These are phyloP conservation scores for Menura novaehollandiae DNA, from an alignment of 2,113 vertebrate species.

Conservation along the genomic window DNA sequence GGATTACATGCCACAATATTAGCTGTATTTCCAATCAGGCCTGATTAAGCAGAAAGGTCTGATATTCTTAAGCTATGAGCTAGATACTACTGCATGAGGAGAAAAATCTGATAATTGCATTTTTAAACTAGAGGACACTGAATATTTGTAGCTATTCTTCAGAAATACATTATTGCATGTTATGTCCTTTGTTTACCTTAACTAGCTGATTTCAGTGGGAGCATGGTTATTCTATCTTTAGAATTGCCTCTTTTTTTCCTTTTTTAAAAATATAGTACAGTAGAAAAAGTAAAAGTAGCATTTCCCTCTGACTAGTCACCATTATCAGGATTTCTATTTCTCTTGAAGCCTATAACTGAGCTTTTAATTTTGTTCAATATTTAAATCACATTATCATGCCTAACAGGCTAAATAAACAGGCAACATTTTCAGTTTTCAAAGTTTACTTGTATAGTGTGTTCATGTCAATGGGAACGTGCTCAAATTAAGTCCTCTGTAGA, in stretches of 20 bases:
- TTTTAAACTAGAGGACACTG: background rate
- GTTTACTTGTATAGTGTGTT: background rate
- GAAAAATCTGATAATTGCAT: background rate
- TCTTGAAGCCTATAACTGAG: background rate
- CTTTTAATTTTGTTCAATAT: background rate
- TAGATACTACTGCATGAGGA: background rate
- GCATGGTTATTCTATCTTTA: background rate
- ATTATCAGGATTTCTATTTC: background rate
- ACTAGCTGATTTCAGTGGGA: background rate
- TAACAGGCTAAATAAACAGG: background rate
- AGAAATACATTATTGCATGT: background rate
- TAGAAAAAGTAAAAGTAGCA: background rate
- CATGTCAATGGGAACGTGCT: background rate
- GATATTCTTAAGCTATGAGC: background rate
- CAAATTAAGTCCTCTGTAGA: background rate
- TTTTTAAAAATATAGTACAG: background rate
- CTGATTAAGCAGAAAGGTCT: background rate
- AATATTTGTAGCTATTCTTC: background rate
- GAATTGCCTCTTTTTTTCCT: background rate
- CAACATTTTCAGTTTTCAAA: background rate
- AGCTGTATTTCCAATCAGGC: background rate
- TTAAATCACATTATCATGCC: background rate
- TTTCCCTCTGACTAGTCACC: background rate
- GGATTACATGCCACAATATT: background rate
- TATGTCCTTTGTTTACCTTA: background rate